phyloP scores from a whole-genome alignment of 2,888 invertebrate species.

The Eremobia ochroleuca region DNA sequence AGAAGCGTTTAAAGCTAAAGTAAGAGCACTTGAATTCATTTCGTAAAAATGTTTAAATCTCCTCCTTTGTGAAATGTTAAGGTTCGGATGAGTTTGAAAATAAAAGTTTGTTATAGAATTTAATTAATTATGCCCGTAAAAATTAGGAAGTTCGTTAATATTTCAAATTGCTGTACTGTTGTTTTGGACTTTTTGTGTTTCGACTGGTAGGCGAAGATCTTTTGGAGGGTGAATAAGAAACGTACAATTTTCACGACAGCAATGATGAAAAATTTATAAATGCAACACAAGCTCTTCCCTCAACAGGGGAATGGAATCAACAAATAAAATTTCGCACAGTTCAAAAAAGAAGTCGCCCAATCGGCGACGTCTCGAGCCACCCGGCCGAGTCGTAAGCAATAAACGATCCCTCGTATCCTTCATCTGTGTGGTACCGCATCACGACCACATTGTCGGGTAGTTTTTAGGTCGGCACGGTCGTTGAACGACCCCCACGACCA shows the following conservation, averaged over 20 bases:
- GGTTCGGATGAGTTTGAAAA: slow-evolving; percentile 60
- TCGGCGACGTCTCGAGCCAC: slow-evolving; percentile 62
- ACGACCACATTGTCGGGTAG: slow-evolving; percentile 78
- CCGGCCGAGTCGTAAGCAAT: slow-evolving; percentile 73
- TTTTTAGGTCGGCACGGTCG: slow-evolving; percentile 76
- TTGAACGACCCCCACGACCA: slow-evolving; percentile 74
- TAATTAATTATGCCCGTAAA: slow-evolving; percentile 60
- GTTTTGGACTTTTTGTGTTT: slow-evolving; percentile 29
- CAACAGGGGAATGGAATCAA: slow-evolving; percentile 42
- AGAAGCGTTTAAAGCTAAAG: slow-evolving; percentile 84
- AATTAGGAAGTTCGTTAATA: slow-evolving; percentile 58
- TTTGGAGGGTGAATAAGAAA: slow-evolving; percentile 36
- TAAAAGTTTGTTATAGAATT: slow-evolving; percentile 64
- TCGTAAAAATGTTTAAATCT: slow-evolving; percentile 75
- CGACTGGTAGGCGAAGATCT: neutral
- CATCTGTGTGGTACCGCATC: slow-evolving; percentile 81
- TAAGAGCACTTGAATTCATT: slow-evolving; percentile 84
- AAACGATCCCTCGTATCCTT: slow-evolving; percentile 78
- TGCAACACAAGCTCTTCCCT: slow-evolving; percentile 17
- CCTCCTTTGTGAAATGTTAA: slow-evolving; percentile 68
- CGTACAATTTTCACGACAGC: slow-evolving; percentile 15
- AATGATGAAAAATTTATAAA: slow-evolving; percentile 27
- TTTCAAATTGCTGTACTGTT: slow-evolving; percentile 52
- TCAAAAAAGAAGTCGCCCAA: slow-evolving; percentile 57
- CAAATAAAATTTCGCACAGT: slow-evolving; percentile 58